Conservation (phyloP, 2,113 vertebrate species). For the Nycticorax nycticorax region DNA sequence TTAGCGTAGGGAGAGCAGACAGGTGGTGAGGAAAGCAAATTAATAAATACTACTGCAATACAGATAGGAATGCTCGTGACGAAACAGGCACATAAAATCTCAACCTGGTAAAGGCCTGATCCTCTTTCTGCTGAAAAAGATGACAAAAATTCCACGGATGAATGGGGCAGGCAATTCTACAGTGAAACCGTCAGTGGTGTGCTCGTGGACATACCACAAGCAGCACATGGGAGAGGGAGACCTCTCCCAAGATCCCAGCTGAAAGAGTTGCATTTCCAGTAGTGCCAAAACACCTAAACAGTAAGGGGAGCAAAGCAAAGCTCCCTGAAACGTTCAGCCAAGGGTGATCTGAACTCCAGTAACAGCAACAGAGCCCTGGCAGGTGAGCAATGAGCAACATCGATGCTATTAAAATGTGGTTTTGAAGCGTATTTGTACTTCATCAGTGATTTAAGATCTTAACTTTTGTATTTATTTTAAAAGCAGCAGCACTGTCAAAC, state of each 20-base stretch:
- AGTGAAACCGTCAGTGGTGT: background rate
- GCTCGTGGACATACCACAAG: background rate
- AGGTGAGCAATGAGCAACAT: conserved; percentile 28
- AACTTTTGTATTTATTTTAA: conserved; percentile 42
- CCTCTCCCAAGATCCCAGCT: background rate
- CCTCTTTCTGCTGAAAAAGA: background rate
- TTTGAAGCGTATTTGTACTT: conserved; percentile 15
- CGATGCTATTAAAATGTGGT: background rate
- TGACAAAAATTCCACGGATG: background rate
- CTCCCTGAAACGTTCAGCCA: background rate
- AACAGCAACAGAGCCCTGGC: background rate
- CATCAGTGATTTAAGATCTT: background rate
- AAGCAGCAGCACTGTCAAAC: conserved; percentile 33
- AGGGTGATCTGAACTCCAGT: background rate
- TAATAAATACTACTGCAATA: background rate
- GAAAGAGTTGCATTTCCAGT: background rate
- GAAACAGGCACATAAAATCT: background rate
- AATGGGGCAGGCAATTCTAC: background rate
- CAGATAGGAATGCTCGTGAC: background rate
- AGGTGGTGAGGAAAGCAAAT: background rate
- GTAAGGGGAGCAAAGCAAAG: background rate
- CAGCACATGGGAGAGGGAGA: background rate
- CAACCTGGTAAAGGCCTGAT: background rate
- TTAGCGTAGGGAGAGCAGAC: background rate
- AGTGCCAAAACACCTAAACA: background rate